Percentiles rank a stretch among this genome's conserved stretches.
Evolutionary conservation across 2,113 vertebrate species (phyloP).

Genomic region (Seriola dumerili): DNA sequence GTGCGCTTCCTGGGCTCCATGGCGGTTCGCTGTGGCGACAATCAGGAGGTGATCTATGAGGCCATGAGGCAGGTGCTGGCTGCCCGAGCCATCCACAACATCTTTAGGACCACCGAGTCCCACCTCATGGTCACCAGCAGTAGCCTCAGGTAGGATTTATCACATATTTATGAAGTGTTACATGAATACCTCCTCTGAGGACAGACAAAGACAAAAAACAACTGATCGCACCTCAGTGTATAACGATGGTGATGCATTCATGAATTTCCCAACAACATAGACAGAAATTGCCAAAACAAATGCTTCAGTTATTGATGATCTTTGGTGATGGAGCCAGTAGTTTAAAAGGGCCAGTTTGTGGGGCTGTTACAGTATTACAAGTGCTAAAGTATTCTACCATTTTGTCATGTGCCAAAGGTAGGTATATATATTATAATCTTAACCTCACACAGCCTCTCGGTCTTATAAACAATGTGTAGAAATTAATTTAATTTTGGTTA

Average conservation of each 20-base stretch:
- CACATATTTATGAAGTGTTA: background rate
- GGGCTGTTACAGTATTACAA: background rate
- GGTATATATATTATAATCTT: too few species aligned
- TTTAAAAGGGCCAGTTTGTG: too few species aligned
- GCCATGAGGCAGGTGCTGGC: slow-evolving; percentile 98
- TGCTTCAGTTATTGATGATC: background rate
- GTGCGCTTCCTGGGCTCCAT: slow-evolving; percentile 97
- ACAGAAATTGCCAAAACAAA: background rate
- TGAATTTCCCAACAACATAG: background rate
- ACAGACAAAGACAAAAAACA: background rate
- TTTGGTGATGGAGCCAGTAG: too few species aligned
- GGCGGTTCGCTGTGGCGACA: slow-evolving; percentile 90
- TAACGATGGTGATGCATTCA: background rate
- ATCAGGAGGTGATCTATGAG: slow-evolving; percentile 94
- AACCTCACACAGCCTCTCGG: too few species aligned
- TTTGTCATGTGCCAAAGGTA: too few species aligned
- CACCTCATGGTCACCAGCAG: slow-evolving; percentile 96
- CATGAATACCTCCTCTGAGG: background rate
- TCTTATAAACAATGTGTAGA: too few species aligned
- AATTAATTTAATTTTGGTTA: background rate
- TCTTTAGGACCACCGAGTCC: slow-evolving; percentile 95
- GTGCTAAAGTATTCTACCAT: background rate
- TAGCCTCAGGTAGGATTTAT: slow-evolving; percentile 85
- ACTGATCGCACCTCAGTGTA: background rate
- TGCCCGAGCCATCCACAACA: slow-evolving; percentile 97